Evolutionary conservation across 2,113 vertebrate species (phyloP).

Genomic region (Indicator maculatus): DNA sequence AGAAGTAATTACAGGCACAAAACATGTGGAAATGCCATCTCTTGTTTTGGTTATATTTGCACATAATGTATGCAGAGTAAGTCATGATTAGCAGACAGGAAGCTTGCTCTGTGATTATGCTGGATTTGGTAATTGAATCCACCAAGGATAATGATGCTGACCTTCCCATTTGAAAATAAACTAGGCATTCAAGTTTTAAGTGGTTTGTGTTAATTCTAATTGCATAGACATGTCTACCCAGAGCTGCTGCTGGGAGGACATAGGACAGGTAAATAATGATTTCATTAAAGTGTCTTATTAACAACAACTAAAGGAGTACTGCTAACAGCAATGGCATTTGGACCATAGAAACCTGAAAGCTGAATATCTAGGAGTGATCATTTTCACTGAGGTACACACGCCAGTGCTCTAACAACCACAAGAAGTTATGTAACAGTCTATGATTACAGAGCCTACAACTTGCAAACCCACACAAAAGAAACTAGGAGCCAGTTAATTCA

Average conservation of each 20-base stretch:
- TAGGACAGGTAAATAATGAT: conserved; percentile 42
- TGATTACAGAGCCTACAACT: background rate
- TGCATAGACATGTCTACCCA: conserved; percentile 6
- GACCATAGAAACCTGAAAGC: background rate
- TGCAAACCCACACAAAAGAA: background rate
- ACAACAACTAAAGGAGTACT: background rate
- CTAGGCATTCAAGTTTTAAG: conserved; percentile 61
- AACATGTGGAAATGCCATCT: conserved; percentile 52
- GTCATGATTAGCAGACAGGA: conserved; percentile 62
- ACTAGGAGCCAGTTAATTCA: background rate
- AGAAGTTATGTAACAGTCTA: background rate
- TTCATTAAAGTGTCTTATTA: conserved; percentile 17
- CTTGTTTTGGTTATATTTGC: conserved; percentile 51
- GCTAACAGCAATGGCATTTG: conserved; percentile 15
- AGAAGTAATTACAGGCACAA: conserved; percentile 41
- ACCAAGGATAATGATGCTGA: conserved; percentile 72
- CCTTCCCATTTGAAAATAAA: conserved; percentile 73
- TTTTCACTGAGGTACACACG: background rate
- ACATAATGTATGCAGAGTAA: conserved; percentile 42
- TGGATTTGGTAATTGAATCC: conserved; percentile 67
- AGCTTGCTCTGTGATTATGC: conserved; percentile 36
- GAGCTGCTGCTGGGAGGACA: background rate
- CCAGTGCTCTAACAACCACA: background rate
- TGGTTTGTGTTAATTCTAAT: conserved; percentile 65
- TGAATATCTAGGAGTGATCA: background rate